Evolutionary conservation across 2,888 invertebrate genomes (phyloP), one percentile per base, ranked within the genome.

Genomic region (Habroteleia sp.): DNA sequence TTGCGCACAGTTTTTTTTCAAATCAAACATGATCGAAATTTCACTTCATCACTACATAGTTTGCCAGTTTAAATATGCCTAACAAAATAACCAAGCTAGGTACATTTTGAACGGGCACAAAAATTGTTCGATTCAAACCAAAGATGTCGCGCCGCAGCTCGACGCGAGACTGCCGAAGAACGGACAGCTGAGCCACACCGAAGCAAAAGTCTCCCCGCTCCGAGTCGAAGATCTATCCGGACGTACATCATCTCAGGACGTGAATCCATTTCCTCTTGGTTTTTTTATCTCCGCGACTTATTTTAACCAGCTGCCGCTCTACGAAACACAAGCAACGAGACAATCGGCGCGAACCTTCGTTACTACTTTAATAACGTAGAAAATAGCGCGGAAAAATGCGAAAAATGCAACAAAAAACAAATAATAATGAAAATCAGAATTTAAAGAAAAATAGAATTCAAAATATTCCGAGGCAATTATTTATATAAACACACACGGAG

Each of bases 161-260:
- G 23, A 48, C 46, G 62, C 71, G 44, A 62, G 71, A 71, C 71
- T 71, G 56, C 41, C 25, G 39, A 33, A 33, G 63, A 56, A 25
- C 14, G 37, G 16, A 60, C 39, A 46, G 62, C 63, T 56, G 62
- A 71, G 44, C 54, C 37, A 71, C 62, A 62, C 71, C 50, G 71
- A 48, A 54, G 62, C 50, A 31, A 37, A 52, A 71, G 39, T 29
- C 62, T 63, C 71, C 62, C 62, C 62, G 62, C 54, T 54, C 62
- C 62, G 31, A 29, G 37, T 46, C 35, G 42, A 42, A 60, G 46
- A 71, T 63, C 31, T 56, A 54, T 62, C 56, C 58, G 68, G 41
- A 68, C 39, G 68, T 68, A 71, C 71, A 62, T 54, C 71, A 46
- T 62, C 50, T 48, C 48, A 56, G 46, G 68, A 68, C 58, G 27